Evolutionary conservation across 2,113 vertebrate species (phyloP).

Genomic region (Bujurquina vittata): DNA sequence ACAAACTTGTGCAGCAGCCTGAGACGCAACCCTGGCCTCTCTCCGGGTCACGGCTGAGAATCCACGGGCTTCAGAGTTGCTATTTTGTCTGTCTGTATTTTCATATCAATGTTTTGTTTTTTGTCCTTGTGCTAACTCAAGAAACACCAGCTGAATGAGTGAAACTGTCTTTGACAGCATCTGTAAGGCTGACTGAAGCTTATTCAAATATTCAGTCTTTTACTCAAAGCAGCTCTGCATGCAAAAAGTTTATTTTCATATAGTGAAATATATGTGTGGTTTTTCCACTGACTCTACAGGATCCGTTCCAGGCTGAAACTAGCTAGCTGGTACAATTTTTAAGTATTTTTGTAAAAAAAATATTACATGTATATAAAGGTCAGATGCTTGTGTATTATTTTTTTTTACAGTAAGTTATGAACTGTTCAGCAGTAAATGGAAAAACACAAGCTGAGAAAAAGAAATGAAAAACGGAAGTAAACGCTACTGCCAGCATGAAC

Average conservation of each 20-base stretch:
- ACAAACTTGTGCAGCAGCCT: neutral
- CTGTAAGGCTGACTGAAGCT: neutral
- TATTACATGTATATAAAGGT: neutral
- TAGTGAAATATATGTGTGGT: neutral
- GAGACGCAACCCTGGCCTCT: constrained; percentile 2
- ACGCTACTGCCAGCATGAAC: neutral
- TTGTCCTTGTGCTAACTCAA: constrained; percentile 25
- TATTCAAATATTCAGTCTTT: constrained; percentile 30
- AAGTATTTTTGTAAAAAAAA: neutral
- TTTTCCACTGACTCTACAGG: neutral
- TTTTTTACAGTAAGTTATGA: neutral
- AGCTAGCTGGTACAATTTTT: neutral
- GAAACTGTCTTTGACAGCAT: neutral
- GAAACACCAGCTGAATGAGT: neutral
- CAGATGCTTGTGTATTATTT: too few relatives aligned
- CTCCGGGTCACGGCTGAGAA: constrained; percentile 23
- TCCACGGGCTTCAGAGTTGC: neutral
- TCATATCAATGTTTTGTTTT: constrained; percentile 3
- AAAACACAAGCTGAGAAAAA: neutral
- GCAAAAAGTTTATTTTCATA: constrained; percentile 23
- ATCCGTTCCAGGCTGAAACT: neutral
- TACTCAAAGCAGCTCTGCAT: constrained; percentile 5
- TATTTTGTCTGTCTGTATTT: constrained; percentile 35
- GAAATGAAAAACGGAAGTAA: neutral
- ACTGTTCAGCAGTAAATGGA: neutral